Percentiles rank a stretch among this genome's conserved stretches.
Evolutionary conservation across 2,888 invertebrate species (phyloP).

Genomic region (Hirtodrosophila histrioides): DNA sequence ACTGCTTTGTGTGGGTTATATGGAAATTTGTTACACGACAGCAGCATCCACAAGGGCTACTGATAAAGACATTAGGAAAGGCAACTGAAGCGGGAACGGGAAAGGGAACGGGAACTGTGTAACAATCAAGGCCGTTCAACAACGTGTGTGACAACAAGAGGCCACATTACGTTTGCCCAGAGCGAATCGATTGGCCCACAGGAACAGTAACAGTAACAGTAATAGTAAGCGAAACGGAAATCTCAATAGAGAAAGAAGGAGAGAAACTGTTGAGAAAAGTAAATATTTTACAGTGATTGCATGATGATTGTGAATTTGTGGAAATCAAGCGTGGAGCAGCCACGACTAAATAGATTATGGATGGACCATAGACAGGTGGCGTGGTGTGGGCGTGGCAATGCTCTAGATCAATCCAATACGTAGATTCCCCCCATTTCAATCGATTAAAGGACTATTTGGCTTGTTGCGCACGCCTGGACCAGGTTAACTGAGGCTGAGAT

Average conservation of each 20-base stretch:
- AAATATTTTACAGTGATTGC: slow-evolving; percentile 38
- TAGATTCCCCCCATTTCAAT: neutral
- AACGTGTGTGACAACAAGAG: slow-evolving; percentile 43
- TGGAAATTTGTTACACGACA: slow-evolving; percentile 53
- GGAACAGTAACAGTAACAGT: slow-evolving; percentile 13
- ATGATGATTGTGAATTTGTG: slow-evolving; percentile 18
- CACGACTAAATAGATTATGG: slow-evolving; percentile 58
- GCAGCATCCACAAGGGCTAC: slow-evolving; percentile 31
- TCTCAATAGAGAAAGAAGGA: slow-evolving; percentile 3
- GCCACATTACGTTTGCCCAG: slow-evolving; percentile 58
- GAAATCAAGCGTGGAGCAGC: slow-evolving; percentile 48
- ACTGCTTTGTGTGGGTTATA: slow-evolving; percentile 14
- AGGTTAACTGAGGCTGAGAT: too few relatives aligned
- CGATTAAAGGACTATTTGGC: slow-evolving; percentile 22
- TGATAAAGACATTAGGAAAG: slow-evolving; percentile 63
- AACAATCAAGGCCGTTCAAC: slow-evolving; percentile 70
- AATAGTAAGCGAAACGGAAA: neutral
- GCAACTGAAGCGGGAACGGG: neutral
- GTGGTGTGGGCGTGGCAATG: slow-evolving; percentile 6
- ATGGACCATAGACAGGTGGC: slow-evolving; percentile 40
- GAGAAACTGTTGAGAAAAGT: slow-evolving; percentile 6
- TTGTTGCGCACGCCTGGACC: slow-evolving; percentile 23
- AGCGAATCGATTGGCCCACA: slow-evolving; percentile 68
- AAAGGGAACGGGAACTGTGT: slow-evolving; percentile 23
- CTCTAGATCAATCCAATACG: neutral